Evolutionary conservation across 2,888 invertebrate species (phyloP).

Genomic region (Sclerodermus sp.): DNA sequence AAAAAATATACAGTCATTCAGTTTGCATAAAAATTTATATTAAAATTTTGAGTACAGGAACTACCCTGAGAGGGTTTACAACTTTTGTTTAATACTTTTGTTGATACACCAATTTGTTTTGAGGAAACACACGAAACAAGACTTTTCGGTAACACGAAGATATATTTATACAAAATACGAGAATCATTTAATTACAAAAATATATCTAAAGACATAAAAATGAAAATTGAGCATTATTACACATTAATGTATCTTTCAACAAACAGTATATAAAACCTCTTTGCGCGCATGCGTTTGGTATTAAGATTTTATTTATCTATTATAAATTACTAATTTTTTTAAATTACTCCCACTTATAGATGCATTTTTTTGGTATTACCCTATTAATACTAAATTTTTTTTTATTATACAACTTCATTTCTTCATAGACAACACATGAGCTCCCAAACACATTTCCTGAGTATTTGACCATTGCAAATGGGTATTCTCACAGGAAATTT

Average conservation of each 20-base stretch:
- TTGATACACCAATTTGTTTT: slow-evolving; percentile 10
- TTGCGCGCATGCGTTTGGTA: too few relatives aligned
- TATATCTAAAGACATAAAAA: background rate
- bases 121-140: too few relatives aligned
- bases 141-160: background rate
- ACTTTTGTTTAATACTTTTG: slow-evolving; percentile 29
- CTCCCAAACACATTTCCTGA: slow-evolving; percentile 24
- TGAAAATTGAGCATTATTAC: slow-evolving; percentile 28
- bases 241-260: slow-evolving; percentile 15
- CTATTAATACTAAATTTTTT: slow-evolving; percentile 27
- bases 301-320: slow-evolving; percentile 6
- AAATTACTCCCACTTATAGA: too few relatives aligned
- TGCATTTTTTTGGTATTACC: slow-evolving; percentile 43
- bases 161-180: background rate
- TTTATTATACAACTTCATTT: slow-evolving; percentile 20
- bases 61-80: slow-evolving; percentile 34
- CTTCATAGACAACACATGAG: background rate
- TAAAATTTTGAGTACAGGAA: slow-evolving; percentile 38
- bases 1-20: background rate
- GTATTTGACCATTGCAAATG: slow-evolving; percentile 24
- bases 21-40: slow-evolving; percentile 21
- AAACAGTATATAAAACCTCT: slow-evolving; percentile 12
- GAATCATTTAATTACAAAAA: background rate
- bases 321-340: background rate
- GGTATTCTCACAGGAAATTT: too few relatives aligned